These are phyloP conservation scores for Chelonus insularis DNA, from an alignment of 1,140 invertebrate genomes.

Conservation along the genomic window DNA sequence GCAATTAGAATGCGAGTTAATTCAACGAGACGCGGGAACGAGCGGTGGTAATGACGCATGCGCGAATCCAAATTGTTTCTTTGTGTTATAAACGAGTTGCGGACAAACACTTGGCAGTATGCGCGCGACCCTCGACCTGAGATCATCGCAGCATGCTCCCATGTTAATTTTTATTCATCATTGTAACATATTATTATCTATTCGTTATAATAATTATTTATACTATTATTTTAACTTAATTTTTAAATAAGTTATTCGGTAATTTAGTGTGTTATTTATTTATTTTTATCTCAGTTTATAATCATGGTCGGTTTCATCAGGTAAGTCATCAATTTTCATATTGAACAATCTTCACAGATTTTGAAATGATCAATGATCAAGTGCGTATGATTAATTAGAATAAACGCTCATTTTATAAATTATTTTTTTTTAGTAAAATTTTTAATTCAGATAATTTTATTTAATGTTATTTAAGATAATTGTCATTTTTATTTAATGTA, in stretches of 20 bases:
- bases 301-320: conserved; percentile 48
- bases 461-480: too few species aligned
- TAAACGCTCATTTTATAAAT: too few species aligned
- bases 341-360: conserved; percentile 14
- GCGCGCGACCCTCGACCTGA: conserved; percentile 34
- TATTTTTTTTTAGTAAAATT: too few species aligned
- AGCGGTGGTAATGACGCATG: conserved; percentile 18
- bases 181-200: neutral
- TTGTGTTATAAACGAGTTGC: conserved; percentile 10
- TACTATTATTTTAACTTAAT: neutral
- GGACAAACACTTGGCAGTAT: conserved; percentile 36
- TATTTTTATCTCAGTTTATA: neutral
- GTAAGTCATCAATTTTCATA: conserved; percentile 32
- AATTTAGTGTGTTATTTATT: neutral
- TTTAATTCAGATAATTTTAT: too few species aligned
- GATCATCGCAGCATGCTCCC: conserved; percentile 11
- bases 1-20: neutral
- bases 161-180: neutral
- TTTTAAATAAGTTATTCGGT: neutral
- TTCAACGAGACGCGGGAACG: neutral
- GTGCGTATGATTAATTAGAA: too few species aligned
- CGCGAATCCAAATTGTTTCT: conserved; percentile 17
- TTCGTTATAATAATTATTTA: neutral
- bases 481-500: too few species aligned
- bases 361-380: too few species aligned